These are phyloP conservation scores for Bombus confusus DNA, from an alignment of 1,140 invertebrate genomes.

Conservation along the genomic window DNA sequence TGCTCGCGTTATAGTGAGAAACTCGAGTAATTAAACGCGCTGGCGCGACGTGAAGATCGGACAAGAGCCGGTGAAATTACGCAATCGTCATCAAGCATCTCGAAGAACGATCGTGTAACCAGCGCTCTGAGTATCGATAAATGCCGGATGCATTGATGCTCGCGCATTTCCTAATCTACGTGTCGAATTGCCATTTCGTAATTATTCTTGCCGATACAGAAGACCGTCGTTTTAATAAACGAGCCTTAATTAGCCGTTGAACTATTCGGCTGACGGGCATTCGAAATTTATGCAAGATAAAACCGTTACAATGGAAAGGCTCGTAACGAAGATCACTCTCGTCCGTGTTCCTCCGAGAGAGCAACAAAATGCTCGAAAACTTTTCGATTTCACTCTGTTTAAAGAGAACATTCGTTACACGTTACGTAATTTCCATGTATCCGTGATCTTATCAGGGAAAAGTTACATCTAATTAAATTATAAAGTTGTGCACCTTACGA, in stretches of 20 bases:
- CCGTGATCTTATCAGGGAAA: too few species aligned
- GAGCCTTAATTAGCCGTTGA: not conserved
- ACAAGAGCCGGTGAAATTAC: not conserved
- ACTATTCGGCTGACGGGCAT: too few species aligned
- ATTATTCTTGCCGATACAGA: not conserved
- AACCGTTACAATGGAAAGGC: too few species aligned
- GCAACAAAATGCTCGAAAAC: too few species aligned
- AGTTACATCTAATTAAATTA: too few species aligned
- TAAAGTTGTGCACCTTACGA: too few species aligned
- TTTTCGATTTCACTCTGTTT: too few species aligned
- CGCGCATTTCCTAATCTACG: not conserved
- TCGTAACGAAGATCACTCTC: too few species aligned
- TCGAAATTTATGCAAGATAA: too few species aligned
- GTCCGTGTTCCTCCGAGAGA: too few species aligned
- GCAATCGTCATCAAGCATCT: not conserved
- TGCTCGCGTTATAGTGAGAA: not conserved
- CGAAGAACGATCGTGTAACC: not conserved
- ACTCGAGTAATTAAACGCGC: conserved; percentile 11
- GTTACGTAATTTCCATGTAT: too few species aligned
- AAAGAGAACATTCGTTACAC: too few species aligned
- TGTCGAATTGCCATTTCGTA: not conserved
- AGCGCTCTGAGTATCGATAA: not conserved
- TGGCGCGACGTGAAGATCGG: not conserved
- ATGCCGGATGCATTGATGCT: not conserved
- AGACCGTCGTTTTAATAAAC: not conserved